phyloP scores from a whole-genome alignment of 2,113 vertebrate genomes.

The Saguinus midas region DNA sequence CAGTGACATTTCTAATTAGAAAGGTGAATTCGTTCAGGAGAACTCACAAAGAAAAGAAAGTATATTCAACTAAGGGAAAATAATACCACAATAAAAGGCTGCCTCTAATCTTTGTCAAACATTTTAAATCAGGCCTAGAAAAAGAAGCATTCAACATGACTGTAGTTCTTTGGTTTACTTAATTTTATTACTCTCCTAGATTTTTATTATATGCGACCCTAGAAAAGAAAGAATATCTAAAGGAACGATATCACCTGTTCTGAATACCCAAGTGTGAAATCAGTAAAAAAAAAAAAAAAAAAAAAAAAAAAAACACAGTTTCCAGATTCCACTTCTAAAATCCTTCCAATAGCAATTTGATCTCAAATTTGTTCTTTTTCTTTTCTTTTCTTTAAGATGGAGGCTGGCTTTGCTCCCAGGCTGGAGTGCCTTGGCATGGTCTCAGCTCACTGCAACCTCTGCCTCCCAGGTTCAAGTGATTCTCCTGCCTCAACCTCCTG shows the following conservation, averaged over 20 bases:
- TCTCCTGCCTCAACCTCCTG: no score
- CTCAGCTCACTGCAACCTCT: no score
- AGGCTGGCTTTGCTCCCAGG: no score
- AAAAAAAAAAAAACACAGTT: background rate
- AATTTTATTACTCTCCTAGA: background rate
- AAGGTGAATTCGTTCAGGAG: background rate
- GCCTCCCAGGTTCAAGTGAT: no score
- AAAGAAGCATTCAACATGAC: background rate
- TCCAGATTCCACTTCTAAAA: background rate
- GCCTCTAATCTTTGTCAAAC: background rate
- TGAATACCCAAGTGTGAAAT: background rate
- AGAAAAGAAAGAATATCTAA: background rate
- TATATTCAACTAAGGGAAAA: background rate
- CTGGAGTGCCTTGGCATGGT: no score
- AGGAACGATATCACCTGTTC: background rate
- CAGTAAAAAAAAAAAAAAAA: background rate
- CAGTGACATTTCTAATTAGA: background rate
- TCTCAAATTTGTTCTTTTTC: background rate
- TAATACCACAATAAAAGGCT: background rate
- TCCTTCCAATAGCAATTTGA: background rate
- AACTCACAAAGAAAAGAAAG: background rate
- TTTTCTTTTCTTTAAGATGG: background rate
- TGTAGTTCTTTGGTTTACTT: background rate
- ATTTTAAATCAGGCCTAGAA: background rate
- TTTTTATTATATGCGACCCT: background rate